phyloP scores from a whole-genome alignment of 2,888 invertebrate species.

The Limulus polyphemus region DNA sequence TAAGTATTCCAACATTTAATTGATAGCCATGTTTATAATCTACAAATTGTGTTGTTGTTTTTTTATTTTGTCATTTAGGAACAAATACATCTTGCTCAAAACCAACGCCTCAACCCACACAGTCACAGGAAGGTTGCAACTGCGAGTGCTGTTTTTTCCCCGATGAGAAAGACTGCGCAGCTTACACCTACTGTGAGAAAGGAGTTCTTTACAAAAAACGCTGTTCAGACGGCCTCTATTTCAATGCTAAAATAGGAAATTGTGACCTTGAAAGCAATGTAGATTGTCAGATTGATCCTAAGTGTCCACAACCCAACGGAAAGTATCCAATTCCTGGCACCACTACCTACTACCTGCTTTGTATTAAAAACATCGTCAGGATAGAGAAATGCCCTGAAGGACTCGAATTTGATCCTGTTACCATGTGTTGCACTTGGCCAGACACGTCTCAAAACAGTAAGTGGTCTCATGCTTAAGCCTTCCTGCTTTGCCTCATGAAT shows the following conservation, averaged over 20 bases:
- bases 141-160: slow-evolving; percentile 14
- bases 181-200: slow-evolving; percentile 10
- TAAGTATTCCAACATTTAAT: too few relatives aligned
- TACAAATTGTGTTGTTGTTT: too few relatives aligned
- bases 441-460: slow-evolving; percentile 11
- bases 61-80: too few relatives aligned
- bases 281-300: slow-evolving; percentile 1
- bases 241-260: slow-evolving; percentile 12
- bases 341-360: slow-evolving; percentile 8
- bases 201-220: background rate
- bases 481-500: too few relatives aligned
- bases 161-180: slow-evolving; percentile 6
- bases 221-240: slow-evolving; percentile 10
- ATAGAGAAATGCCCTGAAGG: slow-evolving; percentile 11
- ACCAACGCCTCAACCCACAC: background rate
- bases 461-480: background rate
- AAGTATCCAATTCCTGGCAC: slow-evolving; percentile 6
- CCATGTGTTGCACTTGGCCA: slow-evolving; percentile 4
- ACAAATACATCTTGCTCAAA: too few relatives aligned
- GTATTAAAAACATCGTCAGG: background rate
- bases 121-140: background rate
- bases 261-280: slow-evolving; percentile 16
- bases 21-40: too few relatives aligned
- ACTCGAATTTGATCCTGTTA: slow-evolving; percentile 3
- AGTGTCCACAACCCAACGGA: slow-evolving; percentile 4